Conservation (phyloP, 2,888 invertebrate species). For the Byasa hedistus region DNA sequence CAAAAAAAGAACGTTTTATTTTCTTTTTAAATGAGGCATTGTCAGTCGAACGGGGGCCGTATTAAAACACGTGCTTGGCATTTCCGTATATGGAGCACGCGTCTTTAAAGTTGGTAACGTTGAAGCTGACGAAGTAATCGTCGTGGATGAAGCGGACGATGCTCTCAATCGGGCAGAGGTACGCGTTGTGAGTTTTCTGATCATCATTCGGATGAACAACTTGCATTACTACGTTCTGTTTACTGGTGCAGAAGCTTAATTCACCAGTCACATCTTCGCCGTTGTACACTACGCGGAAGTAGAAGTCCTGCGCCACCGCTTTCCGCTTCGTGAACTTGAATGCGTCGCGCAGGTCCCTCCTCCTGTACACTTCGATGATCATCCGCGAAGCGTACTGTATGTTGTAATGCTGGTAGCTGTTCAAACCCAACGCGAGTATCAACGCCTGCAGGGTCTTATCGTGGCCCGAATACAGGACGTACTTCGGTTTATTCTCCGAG, state of each 20-base stretch:
- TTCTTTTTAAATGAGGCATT: too few relatives aligned
- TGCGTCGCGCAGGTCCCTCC: slow-evolving; percentile 71
- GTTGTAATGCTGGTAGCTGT: slow-evolving; percentile 81
- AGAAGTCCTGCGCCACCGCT: slow-evolving; percentile 84
- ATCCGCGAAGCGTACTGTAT: slow-evolving; percentile 93
- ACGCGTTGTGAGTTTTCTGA: slow-evolving; percentile 63
- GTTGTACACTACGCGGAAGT: slow-evolving; percentile 90
- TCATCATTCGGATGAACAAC: slow-evolving; percentile 64
- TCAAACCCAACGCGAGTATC: slow-evolving; percentile 88
- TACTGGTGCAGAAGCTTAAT: slow-evolving; percentile 87
- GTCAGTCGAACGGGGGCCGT: not conserved
- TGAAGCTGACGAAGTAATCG: slow-evolving; percentile 90
- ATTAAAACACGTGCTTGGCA: slow-evolving; percentile 47
- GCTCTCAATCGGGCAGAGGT: slow-evolving; percentile 91
- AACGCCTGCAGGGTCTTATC: slow-evolving; percentile 94
- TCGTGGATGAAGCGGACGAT: slow-evolving; percentile 93
- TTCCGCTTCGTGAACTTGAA: slow-evolving; percentile 78
- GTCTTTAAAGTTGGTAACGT: slow-evolving; percentile 93
- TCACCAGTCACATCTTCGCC: slow-evolving; percentile 92
- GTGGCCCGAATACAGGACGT: slow-evolving; percentile 93
- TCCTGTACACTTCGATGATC: slow-evolving; percentile 92
- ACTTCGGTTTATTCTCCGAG: slow-evolving; percentile 85
- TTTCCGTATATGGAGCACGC: slow-evolving; percentile 81
- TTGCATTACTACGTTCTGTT: slow-evolving; percentile 75
- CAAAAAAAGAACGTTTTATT: too few relatives aligned